Base-by-base conservation (phyloP, 2,797 vertebrate species). In the Apogon talboti region DNA sequence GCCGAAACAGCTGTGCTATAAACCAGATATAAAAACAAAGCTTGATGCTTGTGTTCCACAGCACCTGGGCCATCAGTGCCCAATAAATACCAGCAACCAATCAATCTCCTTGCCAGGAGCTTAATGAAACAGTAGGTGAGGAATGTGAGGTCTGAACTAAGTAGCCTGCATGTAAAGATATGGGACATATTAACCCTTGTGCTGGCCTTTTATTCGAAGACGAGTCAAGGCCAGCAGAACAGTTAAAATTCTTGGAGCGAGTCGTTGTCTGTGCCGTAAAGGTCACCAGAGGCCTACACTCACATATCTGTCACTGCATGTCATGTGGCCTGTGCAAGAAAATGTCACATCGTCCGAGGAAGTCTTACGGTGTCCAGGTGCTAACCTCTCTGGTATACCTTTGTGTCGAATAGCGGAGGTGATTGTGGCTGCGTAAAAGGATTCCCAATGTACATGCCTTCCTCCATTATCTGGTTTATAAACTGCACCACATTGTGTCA, bases 321-420 rank as follows among this genome's bases (percentile, higher is more conserved):
- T 83, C 76, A 71, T 60, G 69, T 54, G 55, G 37, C 71, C 71
- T 51, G 58, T 63, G 74, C 53, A 48, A 75, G 81, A 79, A 93
- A 95, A 95, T 94, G 93, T 94, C 92, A 92, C 87, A 72, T 94
- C 92, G 88, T 91, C 72, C 73, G 89, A 90, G 74, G 78, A 82
- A 82, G 87, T 88, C 83, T 85, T 89, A 85, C 90, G 74, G 68
- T 78, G 76, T 87, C 72, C 84, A 83, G 79, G 85, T 85, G 78
- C 62, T 87, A 60, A 71, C 79, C 82, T 91, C 90, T 88, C 76
- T 57, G 55, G 83, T 81, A 82, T 84, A 85, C 65, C 59, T 53
- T 44, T 65, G 79, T 61, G 55, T 74, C 91, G 87, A 85, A 85
- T 80, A 92, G 86, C 90, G 24, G 24, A 4, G 24, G 85, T 83